A percentile compares a stretch with the other conserved stretches of the same genome.
These are phyloP conservation scores for Hydractinia symbiolongicarpus DNA, from an alignment of 30 jellyfish, hydroid and myxozoan genomes.

Conservation along the genomic window DNA sequence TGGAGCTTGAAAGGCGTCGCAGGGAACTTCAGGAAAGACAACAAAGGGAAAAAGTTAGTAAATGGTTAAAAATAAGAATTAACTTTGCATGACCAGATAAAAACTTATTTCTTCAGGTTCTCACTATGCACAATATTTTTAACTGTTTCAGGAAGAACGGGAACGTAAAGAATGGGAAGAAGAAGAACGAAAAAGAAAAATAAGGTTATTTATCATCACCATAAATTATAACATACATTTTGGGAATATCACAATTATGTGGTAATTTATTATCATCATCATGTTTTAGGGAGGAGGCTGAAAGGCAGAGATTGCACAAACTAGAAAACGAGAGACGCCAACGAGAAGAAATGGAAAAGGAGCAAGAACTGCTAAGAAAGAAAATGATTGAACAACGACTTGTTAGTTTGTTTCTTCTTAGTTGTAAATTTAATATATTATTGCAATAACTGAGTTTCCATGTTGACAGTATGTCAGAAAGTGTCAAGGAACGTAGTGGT, in stretches of 20 bases:
- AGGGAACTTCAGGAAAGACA: constrained; percentile 62
- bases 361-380: constrained; percentile 72
- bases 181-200: constrained; percentile 64
- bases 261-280: too few species aligned
- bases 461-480: background rate
- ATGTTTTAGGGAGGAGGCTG: constrained; percentile 79
- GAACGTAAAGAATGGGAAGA: constrained; percentile 85
- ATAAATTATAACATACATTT: too few species aligned
- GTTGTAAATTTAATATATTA: too few species aligned
- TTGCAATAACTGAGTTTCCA: background rate
- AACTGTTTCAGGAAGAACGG: constrained; percentile 61
- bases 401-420: constrained; percentile 28
- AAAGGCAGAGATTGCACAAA: constrained; percentile 50
- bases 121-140: background rate
- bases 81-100: background rate
- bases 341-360: constrained; percentile 88
- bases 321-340: constrained; percentile 80
- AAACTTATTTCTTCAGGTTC: background rate
- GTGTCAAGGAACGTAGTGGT: background rate
- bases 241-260: too few species aligned
- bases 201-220: too few species aligned
- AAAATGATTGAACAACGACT: constrained; percentile 79
- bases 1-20: constrained; percentile 76
- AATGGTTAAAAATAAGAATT: background rate
- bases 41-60: constrained; percentile 48